phyloP scores from a whole-genome alignment of 2,888 invertebrate genomes.

The Brachypterus glaber region DNA sequence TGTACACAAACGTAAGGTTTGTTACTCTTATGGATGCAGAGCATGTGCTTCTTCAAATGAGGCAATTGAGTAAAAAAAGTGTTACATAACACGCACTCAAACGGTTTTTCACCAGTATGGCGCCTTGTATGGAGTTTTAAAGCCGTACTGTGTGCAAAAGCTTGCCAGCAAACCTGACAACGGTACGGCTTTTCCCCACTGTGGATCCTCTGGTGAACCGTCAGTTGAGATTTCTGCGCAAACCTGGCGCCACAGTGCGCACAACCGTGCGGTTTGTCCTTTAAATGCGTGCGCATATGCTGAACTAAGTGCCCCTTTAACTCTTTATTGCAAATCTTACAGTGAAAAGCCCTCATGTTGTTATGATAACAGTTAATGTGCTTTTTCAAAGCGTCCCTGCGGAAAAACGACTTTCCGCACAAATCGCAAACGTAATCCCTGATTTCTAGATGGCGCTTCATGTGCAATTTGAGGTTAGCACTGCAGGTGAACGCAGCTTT shows the following conservation, averaged over 20 bases:
- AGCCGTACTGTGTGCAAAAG: conserved; percentile 78
- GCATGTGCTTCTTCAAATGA: conserved; percentile 82
- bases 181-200: conserved; percentile 75
- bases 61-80: conserved; percentile 72
- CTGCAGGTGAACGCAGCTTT: conserved; percentile 59
- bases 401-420: conserved; percentile 68
- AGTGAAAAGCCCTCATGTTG: conserved; percentile 65
- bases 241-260: conserved; percentile 69
- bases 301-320: conserved; percentile 74
- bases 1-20: conserved; percentile 69
- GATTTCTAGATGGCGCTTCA: conserved; percentile 62
- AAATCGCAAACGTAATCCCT: conserved; percentile 70
- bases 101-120: conserved; percentile 81
- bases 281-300: conserved; percentile 72
- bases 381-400: conserved; percentile 63
- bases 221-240: conserved; percentile 74
- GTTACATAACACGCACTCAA: conserved; percentile 60
- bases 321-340: conserved; percentile 70
- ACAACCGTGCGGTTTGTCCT: conserved; percentile 68
- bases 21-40: conserved; percentile 68
- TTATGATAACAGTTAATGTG: conserved; percentile 69
- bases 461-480: conserved; percentile 53
- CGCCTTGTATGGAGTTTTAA: conserved; percentile 72
- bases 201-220: conserved; percentile 76
- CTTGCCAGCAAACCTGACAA: conserved; percentile 69